Conservation (phyloP, 92 coral and sea anemone species). For the Muricea muricata region DNA sequence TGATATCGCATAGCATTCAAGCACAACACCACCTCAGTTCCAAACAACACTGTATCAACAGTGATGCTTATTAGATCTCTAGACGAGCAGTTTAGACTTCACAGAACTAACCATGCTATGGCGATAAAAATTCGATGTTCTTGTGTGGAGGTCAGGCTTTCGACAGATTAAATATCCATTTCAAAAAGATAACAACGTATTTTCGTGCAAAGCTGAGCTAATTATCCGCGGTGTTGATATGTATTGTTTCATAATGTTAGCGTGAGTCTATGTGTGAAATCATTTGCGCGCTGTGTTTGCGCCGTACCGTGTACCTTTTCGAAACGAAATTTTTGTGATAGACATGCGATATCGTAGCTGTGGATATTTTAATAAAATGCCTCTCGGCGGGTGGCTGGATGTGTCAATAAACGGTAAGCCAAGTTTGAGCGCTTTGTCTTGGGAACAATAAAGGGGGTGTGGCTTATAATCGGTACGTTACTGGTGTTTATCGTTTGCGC, state of each 20-base stretch:
- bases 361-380: conserved; percentile 98
- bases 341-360: conserved; percentile 99
- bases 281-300: not conserved
- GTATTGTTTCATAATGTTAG: not conserved
- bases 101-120: not conserved
- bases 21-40: not conserved
- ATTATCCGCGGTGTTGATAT: conserved; percentile 36
- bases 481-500: conserved; percentile 96
- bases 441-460: conserved; percentile 94
- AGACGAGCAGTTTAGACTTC: not conserved
- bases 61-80: no score
- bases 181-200: conserved; percentile 39
- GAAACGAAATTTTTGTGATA: conserved; percentile 67
- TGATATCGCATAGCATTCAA: not conserved
- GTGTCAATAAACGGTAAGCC: conserved; percentile 92
- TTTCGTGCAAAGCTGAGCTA: conserved; percentile 13
- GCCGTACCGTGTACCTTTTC: not conserved
- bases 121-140: no score
- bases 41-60: not conserved
- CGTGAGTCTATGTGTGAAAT: conserved; percentile 16
- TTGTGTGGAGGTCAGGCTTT: not conserved
- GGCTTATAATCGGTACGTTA: conserved; percentile 88
- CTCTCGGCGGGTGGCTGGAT: conserved; percentile 92
- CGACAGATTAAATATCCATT: conserved; percentile 25
- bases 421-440: conserved; percentile 80